A percentile compares a stretch with the other conserved stretches of the same genome.
These are phyloP conservation scores for Polyodon spathula DNA, from an alignment of 2,113 vertebrate genomes.

Conservation along the genomic window DNA sequence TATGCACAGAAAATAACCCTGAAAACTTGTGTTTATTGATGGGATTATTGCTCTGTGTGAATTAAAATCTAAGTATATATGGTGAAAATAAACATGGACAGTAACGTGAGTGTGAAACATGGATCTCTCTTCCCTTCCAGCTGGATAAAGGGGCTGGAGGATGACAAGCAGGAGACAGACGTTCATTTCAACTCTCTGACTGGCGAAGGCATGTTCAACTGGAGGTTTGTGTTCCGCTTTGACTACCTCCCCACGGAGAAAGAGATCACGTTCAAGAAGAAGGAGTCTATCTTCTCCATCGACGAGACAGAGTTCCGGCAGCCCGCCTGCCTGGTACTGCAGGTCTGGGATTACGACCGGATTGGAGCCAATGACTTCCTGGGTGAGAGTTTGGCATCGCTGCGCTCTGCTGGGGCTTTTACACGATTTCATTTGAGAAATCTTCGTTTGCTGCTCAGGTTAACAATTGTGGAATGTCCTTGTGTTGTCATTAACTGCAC, in stretches of 20 bases:
- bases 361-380: conserved; percentile 64
- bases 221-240: conserved; percentile 63
- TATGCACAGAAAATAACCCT: too few relatives aligned
- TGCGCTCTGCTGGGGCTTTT: too few relatives aligned
- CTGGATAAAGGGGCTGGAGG: conserved; percentile 62
- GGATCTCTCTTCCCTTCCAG: conserved; percentile 44
- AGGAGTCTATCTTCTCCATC: conserved; percentile 53
- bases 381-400: too few relatives aligned
- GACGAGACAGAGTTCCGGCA: conserved; percentile 57
- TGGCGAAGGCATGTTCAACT: conserved; percentile 66
- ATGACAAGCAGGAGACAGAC: conserved; percentile 59
- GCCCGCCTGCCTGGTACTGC: conserved; percentile 53
- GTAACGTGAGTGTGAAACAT: too few relatives aligned
- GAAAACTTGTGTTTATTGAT: too few relatives aligned
- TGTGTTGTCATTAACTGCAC: too few relatives aligned
- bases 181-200: conserved; percentile 68
- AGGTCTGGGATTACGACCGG: conserved; percentile 64
- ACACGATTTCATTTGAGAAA: too few relatives aligned
- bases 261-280: conserved; percentile 51
- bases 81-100: too few relatives aligned
- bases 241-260: conserved; percentile 55
- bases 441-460: too few relatives aligned
- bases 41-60: too few relatives aligned
- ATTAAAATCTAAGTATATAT: too few relatives aligned
- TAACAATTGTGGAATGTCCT: too few relatives aligned